Evolutionary conservation across 1,140 invertebrate species (phyloP).

Genomic region (Lasioglossum albipes): DNA sequence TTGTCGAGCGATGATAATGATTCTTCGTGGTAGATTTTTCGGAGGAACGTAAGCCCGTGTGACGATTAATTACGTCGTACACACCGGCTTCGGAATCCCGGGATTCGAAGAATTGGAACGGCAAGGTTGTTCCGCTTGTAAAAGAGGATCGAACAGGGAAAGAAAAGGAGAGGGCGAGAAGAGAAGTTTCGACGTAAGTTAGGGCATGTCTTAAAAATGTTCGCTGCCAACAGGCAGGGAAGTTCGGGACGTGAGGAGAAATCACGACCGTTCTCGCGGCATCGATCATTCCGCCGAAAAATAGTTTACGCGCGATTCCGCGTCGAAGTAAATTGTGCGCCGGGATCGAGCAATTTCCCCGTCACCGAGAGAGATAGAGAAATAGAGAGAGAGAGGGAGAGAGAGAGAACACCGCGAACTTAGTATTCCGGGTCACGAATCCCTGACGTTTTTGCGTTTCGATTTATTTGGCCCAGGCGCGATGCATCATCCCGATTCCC

Average conservation of each 20-base stretch:
- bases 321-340: conserved; percentile 22
- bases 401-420: background rate
- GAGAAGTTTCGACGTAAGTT: conserved; percentile 57
- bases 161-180: background rate
- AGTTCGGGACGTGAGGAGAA: conserved; percentile 56
- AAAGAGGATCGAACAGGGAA: background rate
- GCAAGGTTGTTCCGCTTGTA: conserved; percentile 9
- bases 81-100: background rate
- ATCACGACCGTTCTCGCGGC: conserved; percentile 24
- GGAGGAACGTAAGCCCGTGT: too few relatives aligned
- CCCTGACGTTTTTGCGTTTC: conserved; percentile 1
- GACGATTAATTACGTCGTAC: too few relatives aligned
- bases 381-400: too few relatives aligned
- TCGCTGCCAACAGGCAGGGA: conserved; percentile 30
- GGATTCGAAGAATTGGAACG: conserved; percentile 9
- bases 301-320: conserved; percentile 25
- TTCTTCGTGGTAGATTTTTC: too few relatives aligned
- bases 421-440: background rate
- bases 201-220: conserved; percentile 53
- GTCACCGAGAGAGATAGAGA: background rate
- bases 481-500: background rate
- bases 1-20: too few relatives aligned
- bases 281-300: conserved; percentile 43
- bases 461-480: background rate
- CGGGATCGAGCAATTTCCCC: conserved; percentile 19